Conservation (phyloP, 92 coral and sea anemone species). For the Heliopora coerulea region DNA sequence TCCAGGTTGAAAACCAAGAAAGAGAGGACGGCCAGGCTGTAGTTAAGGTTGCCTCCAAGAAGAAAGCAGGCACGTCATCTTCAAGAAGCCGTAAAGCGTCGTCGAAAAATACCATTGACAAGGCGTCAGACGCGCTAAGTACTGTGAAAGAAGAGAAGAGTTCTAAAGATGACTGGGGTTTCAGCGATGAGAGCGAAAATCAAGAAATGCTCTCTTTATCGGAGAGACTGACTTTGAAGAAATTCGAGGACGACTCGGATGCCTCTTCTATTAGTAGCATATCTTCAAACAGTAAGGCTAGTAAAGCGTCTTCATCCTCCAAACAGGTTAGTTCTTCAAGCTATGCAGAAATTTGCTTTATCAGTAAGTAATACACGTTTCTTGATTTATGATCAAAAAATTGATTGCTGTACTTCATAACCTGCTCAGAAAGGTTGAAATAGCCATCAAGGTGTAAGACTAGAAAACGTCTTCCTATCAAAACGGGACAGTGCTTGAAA, state of each 20-base stretch:
- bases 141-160: conserved; percentile 42
- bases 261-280: conserved; percentile 47
- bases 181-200: conserved; percentile 52
- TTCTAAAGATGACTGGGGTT: conserved; percentile 28
- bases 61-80: conserved; percentile 49
- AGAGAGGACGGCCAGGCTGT: conserved; percentile 57
- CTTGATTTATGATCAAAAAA: too few species aligned
- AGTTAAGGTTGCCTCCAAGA: conserved; percentile 44
- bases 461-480: too few species aligned
- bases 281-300: conserved; percentile 35
- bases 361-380: too few species aligned
- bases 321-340: not conserved
- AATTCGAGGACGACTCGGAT: conserved; percentile 47
- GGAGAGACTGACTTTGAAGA: conserved; percentile 63
- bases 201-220: conserved; percentile 56
- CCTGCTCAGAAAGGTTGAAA: too few species aligned
- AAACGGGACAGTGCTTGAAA: too few species aligned
- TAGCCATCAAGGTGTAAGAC: too few species aligned
- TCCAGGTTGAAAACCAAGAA: conserved; percentile 68
- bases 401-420: too few species aligned
- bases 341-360: not conserved
- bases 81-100: conserved; percentile 28
- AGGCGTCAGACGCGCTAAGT: conserved; percentile 30
- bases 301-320: not conserved
- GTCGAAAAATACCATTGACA: conserved; percentile 26